phyloP scores from a whole-genome alignment of 2,113 vertebrate species.

The rat (Rattus norvegicus) region GRCr8 NC_086034.1:54019501-54020000 shows the following conservation, averaged over 20 bases:
- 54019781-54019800: too few species aligned
- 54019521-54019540: not conserved
- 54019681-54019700: not conserved
- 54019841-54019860: not conserved
- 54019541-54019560: not conserved
- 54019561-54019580: not conserved
- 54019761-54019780: not conserved
- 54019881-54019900: not conserved
- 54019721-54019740: not conserved
- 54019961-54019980: not conserved
- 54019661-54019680: not conserved
- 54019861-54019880: not conserved
- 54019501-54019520: not conserved
- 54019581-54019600: not conserved
- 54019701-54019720: not conserved
- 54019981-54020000: not conserved
- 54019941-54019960: fast-evolving
- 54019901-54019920: not conserved
- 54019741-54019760: not conserved
- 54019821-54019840: not conserved
- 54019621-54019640: not conserved
- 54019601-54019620: not conserved
- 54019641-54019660: not conserved
- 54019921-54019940: not conserved
- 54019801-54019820: not conserved